Evolutionary conservation across 2,113 vertebrate species (phyloP), one percentile per base, ranked within the genome.

Genomic region (Phylloscopus whistleri): DNA sequence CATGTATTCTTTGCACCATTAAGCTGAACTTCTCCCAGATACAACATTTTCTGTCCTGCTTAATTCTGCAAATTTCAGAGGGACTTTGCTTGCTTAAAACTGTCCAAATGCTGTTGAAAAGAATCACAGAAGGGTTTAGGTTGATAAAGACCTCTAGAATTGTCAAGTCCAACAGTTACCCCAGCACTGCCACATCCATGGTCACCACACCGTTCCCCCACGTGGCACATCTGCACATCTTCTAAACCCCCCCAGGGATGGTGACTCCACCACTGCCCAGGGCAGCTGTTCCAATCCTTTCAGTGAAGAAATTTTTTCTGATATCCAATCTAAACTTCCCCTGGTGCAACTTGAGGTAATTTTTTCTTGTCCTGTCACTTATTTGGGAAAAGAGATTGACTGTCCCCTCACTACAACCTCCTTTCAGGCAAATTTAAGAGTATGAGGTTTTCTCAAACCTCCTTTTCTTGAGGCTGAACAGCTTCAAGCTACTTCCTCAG

Each of bases 311-410:
- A 8, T 14, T 41, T 33, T 48, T 88, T 39, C 41, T 46, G 30
- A 69, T 37, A 37, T 44, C 27, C 37, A 37, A 10, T 17, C 21
- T 56, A 39, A 81, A 46, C 19, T 10, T 72, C 8, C 10, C 20
- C 33, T 33, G 23, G 13, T 2, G 1, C 21, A 67, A 26, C 11
- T 16, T 58, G 23, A 48, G 17, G 44, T 18, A 0, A 1, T 72
- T 49, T 88, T 15, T 13, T 79, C 27, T 43, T 7, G 6, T 39
- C 41, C 10, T 43, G 2, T 27, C 4, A 0, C 16, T 52, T 59
- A 28, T 18, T 17, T 63, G 23, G 27, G 37, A 73, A 52, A 84
- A 67, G n/a, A 58, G 21, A 22, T 13, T 0, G 1, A 37, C 3
- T 6, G 16, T 10, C 26, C 21, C 9, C 48, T 73, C 1, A 0